Evolutionary conservation across 2,113 vertebrate genomes (phyloP).

Genomic region (Forbesichthys agassizii): DNA sequence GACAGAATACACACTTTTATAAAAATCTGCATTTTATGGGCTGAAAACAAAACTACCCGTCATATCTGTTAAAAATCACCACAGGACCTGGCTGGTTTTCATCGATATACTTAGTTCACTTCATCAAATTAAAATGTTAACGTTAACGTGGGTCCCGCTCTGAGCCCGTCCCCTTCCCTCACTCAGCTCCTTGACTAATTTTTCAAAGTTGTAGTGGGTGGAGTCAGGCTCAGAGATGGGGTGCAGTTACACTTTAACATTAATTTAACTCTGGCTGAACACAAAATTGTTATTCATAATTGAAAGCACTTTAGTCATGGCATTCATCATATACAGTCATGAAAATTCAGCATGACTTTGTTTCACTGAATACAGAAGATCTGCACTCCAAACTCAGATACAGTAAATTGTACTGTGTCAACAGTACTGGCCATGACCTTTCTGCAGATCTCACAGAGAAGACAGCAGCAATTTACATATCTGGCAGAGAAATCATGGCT

Average conservation of each 20-base stretch:
- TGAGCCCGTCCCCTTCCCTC: too few relatives aligned
- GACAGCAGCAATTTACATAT: neutral
- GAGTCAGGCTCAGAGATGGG: too few relatives aligned
- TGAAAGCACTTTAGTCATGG: neutral
- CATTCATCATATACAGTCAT: neutral
- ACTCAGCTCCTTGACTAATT: too few relatives aligned
- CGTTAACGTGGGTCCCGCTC: too few relatives aligned
- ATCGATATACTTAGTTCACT: neutral
- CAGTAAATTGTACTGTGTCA: neutral
- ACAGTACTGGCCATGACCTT: neutral
- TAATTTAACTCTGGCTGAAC: too few relatives aligned
- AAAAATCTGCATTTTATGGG: too few relatives aligned
- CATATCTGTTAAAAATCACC: too few relatives aligned
- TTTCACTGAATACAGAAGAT: neutral
- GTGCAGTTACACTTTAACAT: too few relatives aligned
- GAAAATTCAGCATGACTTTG: neutral
- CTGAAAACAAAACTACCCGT: too few relatives aligned
- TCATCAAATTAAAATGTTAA: neutral
- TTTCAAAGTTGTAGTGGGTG: too few relatives aligned
- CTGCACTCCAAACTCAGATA: neutral
- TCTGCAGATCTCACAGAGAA: neutral
- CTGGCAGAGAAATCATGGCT: neutral
- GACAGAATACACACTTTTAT: too few relatives aligned
- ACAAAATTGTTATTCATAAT: neutral
- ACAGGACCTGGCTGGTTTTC: too few relatives aligned